Evolutionary conservation across 2,797 vertebrate genomes (phyloP).

Genomic region (Rhinoraja longicauda): DNA sequence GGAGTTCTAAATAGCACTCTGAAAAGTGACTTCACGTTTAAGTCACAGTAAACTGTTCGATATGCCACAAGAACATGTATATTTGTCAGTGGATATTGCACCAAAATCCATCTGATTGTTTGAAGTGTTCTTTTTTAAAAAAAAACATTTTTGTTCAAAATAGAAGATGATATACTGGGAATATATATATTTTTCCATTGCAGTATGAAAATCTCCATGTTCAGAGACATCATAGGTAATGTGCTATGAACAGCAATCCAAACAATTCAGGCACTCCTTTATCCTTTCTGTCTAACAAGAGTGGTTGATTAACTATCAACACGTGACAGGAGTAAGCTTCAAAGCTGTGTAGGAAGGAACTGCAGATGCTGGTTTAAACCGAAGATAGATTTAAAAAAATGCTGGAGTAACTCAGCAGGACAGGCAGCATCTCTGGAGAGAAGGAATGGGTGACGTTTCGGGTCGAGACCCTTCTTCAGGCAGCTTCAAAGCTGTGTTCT

Average conservation of each 20-base stretch:
- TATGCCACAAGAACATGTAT: background rate
- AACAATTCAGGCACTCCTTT: background rate
- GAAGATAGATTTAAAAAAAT: too few relatives aligned
- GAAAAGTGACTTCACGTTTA: slow-evolving; percentile 1
- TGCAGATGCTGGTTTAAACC: too few relatives aligned
- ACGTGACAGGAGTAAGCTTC: too few relatives aligned
- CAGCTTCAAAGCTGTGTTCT: too few relatives aligned
- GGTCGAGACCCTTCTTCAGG: too few relatives aligned
- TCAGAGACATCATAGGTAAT: background rate
- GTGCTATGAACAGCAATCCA: background rate
- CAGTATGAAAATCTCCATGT: background rate
- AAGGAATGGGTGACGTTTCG: too few relatives aligned
- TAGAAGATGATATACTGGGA: background rate
- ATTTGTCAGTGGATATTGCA: background rate
- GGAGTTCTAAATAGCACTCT: background rate
- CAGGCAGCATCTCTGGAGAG: too few relatives aligned
- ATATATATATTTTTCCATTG: background rate
- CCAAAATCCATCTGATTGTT: background rate
- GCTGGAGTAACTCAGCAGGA: too few relatives aligned
- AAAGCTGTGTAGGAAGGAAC: background rate
- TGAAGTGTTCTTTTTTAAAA: background rate
- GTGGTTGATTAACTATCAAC: background rate
- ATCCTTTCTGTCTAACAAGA: background rate
- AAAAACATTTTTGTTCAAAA: background rate
- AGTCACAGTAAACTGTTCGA: background rate